Conservation (phyloP, 2,113 vertebrate genomes). For the Otolemur garnettii region DNA sequence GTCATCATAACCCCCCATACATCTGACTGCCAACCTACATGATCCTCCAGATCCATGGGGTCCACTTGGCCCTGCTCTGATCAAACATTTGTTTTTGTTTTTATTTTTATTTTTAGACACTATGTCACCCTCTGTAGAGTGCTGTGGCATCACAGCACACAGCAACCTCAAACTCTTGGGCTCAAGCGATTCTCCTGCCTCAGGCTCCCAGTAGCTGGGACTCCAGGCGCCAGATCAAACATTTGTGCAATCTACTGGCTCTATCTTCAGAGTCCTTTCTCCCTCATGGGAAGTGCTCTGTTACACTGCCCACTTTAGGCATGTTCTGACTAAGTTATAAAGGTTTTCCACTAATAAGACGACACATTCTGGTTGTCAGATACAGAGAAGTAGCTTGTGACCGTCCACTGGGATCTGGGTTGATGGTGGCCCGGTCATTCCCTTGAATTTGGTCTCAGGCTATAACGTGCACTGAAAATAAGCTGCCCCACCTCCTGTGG, state of each 20-base stretch:
- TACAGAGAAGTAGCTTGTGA: not conserved
- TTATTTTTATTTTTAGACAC: too few relatives aligned
- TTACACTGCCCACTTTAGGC: not conserved
- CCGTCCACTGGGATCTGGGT: not conserved
- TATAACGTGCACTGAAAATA: rapidly evolving
- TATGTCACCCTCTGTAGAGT: too few relatives aligned
- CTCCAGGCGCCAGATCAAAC: not conserved
- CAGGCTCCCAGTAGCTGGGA: too few relatives aligned
- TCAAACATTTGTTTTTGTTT: not conserved
- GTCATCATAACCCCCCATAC: rapidly evolving
- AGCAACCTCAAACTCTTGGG: too few relatives aligned
- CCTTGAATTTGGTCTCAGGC: not conserved
- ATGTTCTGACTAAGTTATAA: not conserved
- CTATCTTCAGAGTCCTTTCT: rapidly evolving
- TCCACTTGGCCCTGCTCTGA: too few relatives aligned
- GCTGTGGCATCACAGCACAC: too few relatives aligned
- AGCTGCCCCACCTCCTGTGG: too few relatives aligned
- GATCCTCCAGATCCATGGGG: rapidly evolving
- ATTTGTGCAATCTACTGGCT: rapidly evolving
- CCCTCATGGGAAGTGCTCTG: not conserved
- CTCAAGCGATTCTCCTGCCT: too few relatives aligned
- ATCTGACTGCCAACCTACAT: not conserved
- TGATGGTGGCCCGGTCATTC: not conserved
- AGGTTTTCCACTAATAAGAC: not conserved
- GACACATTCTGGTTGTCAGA: not conserved